A percentile compares a stretch with the other conserved stretches of the same genome.
Conservation (phyloP, 2,888 invertebrate species). For the Drosophila birchii region DNA sequence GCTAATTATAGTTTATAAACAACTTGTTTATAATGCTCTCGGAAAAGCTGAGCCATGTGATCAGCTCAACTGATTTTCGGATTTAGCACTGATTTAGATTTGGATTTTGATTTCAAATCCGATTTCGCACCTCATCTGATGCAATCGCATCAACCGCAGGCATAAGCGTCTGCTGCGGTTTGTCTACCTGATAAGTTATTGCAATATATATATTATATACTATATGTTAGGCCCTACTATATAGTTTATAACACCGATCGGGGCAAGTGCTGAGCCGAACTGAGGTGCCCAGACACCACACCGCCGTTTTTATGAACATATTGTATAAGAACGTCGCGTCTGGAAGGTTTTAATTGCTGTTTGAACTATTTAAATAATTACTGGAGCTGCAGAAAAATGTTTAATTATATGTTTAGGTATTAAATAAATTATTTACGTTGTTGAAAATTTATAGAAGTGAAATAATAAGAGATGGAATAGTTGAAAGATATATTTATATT, state of each 20-base stretch:
- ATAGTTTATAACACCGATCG: slow-evolving; percentile 15
- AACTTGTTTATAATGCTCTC: slow-evolving; percentile 50
- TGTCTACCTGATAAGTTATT: slow-evolving; percentile 56
- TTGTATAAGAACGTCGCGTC: slow-evolving; percentile 50
- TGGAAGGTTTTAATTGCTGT: slow-evolving; percentile 5
- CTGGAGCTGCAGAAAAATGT: not conserved
- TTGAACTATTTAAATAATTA: not conserved
- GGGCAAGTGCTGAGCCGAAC: slow-evolving; percentile 20
- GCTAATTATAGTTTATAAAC: slow-evolving; percentile 49
- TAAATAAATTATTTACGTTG: too few species aligned
- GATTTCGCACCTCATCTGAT: slow-evolving; percentile 57
- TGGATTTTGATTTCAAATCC: slow-evolving; percentile 19
- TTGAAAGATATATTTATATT: not conserved
- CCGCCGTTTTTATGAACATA: slow-evolving; percentile 32
- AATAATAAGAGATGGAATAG: not conserved
- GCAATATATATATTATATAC: not conserved
- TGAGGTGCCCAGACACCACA: slow-evolving; percentile 38
- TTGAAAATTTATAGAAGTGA: not conserved
- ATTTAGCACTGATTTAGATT: slow-evolving; percentile 46
- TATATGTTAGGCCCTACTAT: not conserved
- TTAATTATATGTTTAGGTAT: not conserved
- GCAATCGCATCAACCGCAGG: slow-evolving; percentile 54
- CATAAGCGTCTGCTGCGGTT: slow-evolving; percentile 58
- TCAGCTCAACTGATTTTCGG: slow-evolving; percentile 50
- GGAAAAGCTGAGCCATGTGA: slow-evolving; percentile 24